phyloP scores from a whole-genome alignment of 2,113 vertebrate species.

The Clinocottus analis region DNA sequence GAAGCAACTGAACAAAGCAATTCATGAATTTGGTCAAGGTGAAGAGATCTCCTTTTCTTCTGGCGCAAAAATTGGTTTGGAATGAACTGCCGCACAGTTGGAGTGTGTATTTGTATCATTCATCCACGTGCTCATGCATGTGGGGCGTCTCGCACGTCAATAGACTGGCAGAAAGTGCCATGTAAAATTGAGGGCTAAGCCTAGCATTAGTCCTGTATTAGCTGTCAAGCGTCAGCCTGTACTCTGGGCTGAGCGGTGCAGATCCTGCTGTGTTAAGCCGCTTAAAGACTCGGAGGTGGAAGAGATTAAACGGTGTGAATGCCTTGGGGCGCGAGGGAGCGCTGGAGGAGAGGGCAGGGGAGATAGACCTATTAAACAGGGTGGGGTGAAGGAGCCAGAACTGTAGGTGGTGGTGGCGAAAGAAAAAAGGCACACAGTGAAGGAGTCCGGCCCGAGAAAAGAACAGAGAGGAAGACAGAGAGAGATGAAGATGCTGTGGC shows the following conservation, averaged over 20 bases:
- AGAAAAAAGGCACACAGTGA: constrained; percentile 1
- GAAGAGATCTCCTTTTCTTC: neutral
- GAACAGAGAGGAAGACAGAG: neutral
- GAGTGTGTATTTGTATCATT: neutral
- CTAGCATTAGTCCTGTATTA: constrained; percentile 57
- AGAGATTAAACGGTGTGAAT: constrained; percentile 50
- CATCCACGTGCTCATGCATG: neutral
- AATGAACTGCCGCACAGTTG: neutral
- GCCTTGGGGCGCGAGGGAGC: constrained; percentile 42
- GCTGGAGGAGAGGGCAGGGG: constrained; percentile 49
- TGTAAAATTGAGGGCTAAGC: constrained; percentile 58
- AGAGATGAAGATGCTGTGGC: constrained; percentile 25
- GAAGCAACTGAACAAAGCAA: neutral
- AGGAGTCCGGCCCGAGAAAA: constrained; percentile 15
- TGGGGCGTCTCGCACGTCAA: constrained; percentile 23
- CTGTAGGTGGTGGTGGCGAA: constrained; percentile 10
- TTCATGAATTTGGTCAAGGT: neutral
- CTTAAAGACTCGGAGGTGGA: constrained; percentile 70
- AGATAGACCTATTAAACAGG: constrained; percentile 22
- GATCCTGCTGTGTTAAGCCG: constrained; percentile 72
- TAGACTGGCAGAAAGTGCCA: constrained; percentile 46
- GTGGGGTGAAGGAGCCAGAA: constrained; percentile 18
- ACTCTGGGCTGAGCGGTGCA: constrained; percentile 28
- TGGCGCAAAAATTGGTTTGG: neutral
- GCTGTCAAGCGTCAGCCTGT: constrained; percentile 37